Evolutionary conservation across 30 jellyfish, hydroid and myxozoan species (phyloP).

Genomic region (Hydra vulgaris): DNA sequence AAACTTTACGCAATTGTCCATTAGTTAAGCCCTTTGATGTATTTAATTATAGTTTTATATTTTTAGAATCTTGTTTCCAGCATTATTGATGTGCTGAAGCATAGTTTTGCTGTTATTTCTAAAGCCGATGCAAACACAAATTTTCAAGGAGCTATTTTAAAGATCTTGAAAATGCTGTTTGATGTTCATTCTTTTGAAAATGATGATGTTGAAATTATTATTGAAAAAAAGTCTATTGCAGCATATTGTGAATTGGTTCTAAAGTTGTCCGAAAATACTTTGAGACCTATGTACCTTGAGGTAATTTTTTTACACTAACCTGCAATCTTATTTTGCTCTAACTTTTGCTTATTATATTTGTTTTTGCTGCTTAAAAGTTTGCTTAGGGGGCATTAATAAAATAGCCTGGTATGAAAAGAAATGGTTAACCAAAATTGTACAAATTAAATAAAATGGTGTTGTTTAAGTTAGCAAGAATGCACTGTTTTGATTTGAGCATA

Average conservation of each 20-base stretch:
- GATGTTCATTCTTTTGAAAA: slow-evolving; percentile 1
- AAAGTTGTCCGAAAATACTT: slow-evolving; percentile 66
- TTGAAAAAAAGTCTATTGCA: slow-evolving; percentile 19
- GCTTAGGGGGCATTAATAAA: too few relatives aligned
- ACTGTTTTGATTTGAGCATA: too few relatives aligned
- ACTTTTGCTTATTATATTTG: too few relatives aligned
- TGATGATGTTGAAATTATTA: neutral
- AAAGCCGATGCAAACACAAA: slow-evolving; percentile 19
- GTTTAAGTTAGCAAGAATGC: too few relatives aligned
- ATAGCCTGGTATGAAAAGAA: too few relatives aligned
- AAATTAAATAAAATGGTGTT: too few relatives aligned
- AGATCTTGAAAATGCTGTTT: slow-evolving; percentile 7
- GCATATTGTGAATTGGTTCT: slow-evolving; percentile 53
- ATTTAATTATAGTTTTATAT: too few relatives aligned
- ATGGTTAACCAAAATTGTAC: too few relatives aligned
- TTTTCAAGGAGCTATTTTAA: neutral
- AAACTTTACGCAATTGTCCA: too few relatives aligned
- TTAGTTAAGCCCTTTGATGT: too few relatives aligned
- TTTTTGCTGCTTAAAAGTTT: too few relatives aligned
- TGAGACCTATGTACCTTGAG: slow-evolving; percentile 80
- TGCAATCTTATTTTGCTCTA: too few relatives aligned
- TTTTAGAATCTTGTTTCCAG: slow-evolving; percentile 1
- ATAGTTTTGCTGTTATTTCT: slow-evolving; percentile 12
- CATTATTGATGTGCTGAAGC: slow-evolving; percentile 6
- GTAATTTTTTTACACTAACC: slow-evolving; percentile 30